Base-by-base conservation (phyloP, 2,888 invertebrate species). In the Brenthis ino region DNA sequence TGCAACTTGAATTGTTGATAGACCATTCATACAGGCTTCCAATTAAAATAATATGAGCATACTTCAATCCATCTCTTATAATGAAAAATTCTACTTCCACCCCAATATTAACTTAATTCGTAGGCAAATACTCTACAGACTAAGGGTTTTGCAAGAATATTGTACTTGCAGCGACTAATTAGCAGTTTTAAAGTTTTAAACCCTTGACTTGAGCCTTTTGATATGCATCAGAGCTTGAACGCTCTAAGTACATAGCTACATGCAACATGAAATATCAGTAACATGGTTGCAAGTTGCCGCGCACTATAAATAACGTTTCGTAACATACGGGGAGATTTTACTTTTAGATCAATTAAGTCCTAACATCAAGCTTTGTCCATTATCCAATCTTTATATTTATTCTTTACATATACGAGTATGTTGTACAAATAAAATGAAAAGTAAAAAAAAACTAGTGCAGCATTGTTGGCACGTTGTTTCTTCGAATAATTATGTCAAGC, bases 51-150 rank as follows among this genome's bases (percentile, higher is more conserved):
- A 63, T 65, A 37, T 65, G 28, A 57, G 12, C 47, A 33, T 55
- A 65, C 67, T 61, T 72, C 57, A 69, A 67, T 63, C 56, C 53
- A 60, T 69, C 63, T 55, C 28, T 53, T 57, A 33, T 53, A 67
- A 66, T 71, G 65, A 65, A 65, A 55, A 65, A 24, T 56, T 54
- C 53, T 43, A 53, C 48, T 24, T n/a, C 47, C 47, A 43, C 54
- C 50, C 47, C 11, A 67, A 43, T 69, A 63, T 67, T 63, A 58
- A 57, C 66, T 69, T 72, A 55, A 73, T 73, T 65, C 53, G 64
- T 47, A 69, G 48, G 57, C 63, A 66, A 56, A 60, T 60, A 64
- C 53, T 63, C 67, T 16, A 68, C 56, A 68, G 67, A 65, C 37
- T 43, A 6, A 28, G 43, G 20, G 54, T 33, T 68, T 51, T 53